Percentiles rank a stretch among this genome's conserved stretches.
phyloP scores from a whole-genome alignment of 2,888 invertebrate genomes.

The Acanthosepion lycidas region DNA sequence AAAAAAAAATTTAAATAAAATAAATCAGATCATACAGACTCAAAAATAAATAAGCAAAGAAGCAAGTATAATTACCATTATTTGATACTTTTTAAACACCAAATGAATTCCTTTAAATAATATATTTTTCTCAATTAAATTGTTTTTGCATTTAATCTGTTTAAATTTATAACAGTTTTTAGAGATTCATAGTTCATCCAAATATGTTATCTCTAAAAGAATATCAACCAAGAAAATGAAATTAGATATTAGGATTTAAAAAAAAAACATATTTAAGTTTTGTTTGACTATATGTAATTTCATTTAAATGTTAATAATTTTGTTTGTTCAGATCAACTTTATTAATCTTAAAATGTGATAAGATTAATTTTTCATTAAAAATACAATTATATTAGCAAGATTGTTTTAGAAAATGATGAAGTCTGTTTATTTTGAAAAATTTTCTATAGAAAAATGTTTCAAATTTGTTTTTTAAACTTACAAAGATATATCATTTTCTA shows the following conservation, averaged over 20 bases:
- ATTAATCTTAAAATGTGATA: neutral
- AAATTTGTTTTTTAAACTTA: neutral
- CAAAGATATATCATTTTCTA: neutral
- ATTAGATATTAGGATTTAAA: neutral
- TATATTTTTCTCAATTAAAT: neutral
- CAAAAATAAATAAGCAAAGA: neutral
- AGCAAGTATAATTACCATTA: neutral
- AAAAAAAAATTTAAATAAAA: neutral
- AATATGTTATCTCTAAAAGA: neutral
- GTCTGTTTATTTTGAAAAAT: neutral
- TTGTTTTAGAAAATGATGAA: neutral
- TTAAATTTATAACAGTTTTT: neutral
- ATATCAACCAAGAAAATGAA: neutral
- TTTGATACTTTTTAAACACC: neutral
- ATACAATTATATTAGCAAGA: neutral
- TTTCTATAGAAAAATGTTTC: neutral
- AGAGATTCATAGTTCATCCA: neutral
- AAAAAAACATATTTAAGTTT: neutral
- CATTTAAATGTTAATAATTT: neutral
- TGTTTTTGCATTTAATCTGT: neutral
- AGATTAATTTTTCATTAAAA: neutral
- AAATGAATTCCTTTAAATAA: neutral
- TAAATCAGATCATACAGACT: neutral
- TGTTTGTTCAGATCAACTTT: neutral
- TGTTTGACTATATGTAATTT: neutral